These are phyloP conservation scores for Ferdinandea cuprea DNA, from an alignment of 2,888 invertebrate genomes.

Conservation along the genomic window DNA sequence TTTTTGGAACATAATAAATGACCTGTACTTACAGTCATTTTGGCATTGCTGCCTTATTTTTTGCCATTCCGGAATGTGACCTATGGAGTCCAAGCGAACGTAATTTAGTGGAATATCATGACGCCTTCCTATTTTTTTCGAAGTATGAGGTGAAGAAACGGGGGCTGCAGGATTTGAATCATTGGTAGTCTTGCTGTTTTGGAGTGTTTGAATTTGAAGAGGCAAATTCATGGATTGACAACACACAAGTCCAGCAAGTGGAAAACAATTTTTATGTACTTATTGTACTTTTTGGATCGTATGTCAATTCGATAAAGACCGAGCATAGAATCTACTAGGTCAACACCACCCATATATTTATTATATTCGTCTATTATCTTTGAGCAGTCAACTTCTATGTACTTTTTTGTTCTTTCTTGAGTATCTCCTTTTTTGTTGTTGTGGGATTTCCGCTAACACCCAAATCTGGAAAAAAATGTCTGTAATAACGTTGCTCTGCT, in stretches of 20 bases:
- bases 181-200: too few species aligned
- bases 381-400: conserved; percentile 46
- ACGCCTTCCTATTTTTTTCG: conserved; percentile 30
- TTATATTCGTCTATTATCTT: too few species aligned
- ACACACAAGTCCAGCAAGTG: too few species aligned
- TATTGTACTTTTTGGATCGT: conserved; percentile 21
- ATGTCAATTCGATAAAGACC: too few species aligned
- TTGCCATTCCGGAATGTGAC: conserved; percentile 35
- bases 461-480: conserved; percentile 31
- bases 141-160: conserved; percentile 24
- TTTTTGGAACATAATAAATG: conserved; percentile 32
- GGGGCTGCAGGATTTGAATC: too few species aligned
- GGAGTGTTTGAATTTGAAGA: conserved; percentile 27
- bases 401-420: conserved; percentile 48
- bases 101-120: conserved; percentile 34
- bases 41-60: conserved; percentile 21
- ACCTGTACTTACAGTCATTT: conserved; percentile 30
- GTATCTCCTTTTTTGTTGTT: conserved; percentile 36
- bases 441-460: conserved; percentile 56
- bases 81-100: conserved; percentile 20
- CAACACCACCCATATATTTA: too few species aligned
- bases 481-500: conserved; percentile 22
- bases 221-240: too few species aligned
- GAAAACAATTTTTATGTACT: conserved; percentile 24
- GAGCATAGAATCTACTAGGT: conserved; percentile 10